Evolutionary conservation across 2,888 invertebrate genomes (phyloP).

Genomic region (Melikaiella ostensackeni): DNA sequence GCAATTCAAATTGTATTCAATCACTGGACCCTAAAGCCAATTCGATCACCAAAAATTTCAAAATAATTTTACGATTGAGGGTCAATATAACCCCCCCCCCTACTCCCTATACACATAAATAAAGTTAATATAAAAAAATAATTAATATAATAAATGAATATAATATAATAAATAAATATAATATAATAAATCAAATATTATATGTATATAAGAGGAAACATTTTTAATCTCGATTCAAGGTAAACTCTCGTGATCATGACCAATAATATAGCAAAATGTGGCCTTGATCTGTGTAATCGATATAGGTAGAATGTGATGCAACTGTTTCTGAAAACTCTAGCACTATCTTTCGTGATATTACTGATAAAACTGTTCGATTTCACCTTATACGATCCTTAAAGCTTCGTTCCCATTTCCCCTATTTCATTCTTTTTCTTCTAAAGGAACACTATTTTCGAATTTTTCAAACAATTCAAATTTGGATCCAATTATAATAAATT

Average conservation of each 20-base stretch:
- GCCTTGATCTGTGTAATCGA: conserved; percentile 37
- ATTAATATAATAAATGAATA: no score
- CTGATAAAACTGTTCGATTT: conserved; percentile 12
- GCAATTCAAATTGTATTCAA: no score
- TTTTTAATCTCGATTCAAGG: background rate
- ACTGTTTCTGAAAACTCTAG: conserved; percentile 4
- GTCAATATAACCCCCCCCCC: no score
- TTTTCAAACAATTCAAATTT: background rate
- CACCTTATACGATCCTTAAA: background rate
- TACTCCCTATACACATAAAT: no score
- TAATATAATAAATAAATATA: no score
- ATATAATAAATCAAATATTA: no score
- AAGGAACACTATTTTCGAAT: conserved; percentile 4
- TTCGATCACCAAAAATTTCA: no score
- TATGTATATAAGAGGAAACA: background rate
- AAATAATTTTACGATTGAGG: no score
- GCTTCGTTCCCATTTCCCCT: background rate
- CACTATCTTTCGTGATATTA: conserved; percentile 22
- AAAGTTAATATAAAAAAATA: no score
- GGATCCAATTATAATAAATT: no score
- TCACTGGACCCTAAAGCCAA: no score
- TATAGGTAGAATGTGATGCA: conserved; percentile 17
- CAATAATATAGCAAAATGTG: background rate
- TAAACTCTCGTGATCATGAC: background rate
- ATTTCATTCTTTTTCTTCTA: background rate